Conservation (phyloP, 92 coral and sea anemone species). For the Porites evermanni region DNA sequence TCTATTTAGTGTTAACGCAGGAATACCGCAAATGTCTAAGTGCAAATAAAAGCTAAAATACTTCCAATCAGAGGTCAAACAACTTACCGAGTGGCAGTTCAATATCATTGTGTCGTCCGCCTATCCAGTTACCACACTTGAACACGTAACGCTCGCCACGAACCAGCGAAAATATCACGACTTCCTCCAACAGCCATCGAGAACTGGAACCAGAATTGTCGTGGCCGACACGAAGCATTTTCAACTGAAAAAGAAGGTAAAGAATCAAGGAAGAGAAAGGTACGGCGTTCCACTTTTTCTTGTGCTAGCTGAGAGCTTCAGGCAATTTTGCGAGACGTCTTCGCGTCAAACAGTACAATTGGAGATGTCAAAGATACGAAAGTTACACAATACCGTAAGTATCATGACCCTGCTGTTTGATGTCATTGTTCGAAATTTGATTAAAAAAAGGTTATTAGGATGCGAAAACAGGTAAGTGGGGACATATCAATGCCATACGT, state of each 20-base stretch:
- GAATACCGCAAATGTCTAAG: no score
- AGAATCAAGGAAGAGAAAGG: neutral
- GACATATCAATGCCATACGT: no score
- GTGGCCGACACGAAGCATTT: slow-evolving; percentile 75
- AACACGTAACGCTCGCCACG: slow-evolving; percentile 90
- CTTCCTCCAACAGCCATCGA: slow-evolving; percentile 81
- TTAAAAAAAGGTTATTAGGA: no score
- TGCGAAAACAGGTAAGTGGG: no score
- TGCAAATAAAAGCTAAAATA: no score
- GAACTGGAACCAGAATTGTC: slow-evolving; percentile 66
- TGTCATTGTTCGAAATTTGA: no score
- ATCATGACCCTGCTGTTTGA: no score
- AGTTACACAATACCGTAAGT: no score
- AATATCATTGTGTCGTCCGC: slow-evolving; percentile 61
- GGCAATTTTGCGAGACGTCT: neutral
- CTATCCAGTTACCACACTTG: slow-evolving; percentile 82
- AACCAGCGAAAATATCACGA: slow-evolving; percentile 64
- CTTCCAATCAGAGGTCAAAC: neutral
- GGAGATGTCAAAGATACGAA: no score
- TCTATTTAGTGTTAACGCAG: no score
- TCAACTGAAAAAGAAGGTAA: slow-evolving; percentile 51
- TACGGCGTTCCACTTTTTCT: neutral
- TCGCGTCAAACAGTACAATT: neutral
- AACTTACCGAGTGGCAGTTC: slow-evolving; percentile 79
- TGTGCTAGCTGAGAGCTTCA: neutral